Evolutionary conservation across 2,113 vertebrate species (phyloP).

Genomic region (Stigmatopora nigra): DNA sequence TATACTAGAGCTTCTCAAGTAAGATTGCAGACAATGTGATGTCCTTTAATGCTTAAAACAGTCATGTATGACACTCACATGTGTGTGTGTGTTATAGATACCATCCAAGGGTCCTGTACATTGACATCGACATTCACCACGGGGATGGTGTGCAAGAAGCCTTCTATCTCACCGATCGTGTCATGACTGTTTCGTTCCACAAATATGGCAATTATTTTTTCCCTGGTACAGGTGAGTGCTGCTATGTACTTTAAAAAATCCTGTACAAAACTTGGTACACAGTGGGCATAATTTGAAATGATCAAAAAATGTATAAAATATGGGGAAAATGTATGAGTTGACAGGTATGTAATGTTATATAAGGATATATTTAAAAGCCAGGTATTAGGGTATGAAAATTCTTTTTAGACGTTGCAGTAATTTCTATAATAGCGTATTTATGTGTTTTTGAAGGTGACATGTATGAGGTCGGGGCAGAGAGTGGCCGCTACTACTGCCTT

Average conservation of each 20-base stretch:
- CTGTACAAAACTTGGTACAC: too few relatives aligned
- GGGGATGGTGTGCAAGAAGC: conserved; percentile 96
- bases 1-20: conserved; percentile 97
- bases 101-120: conserved; percentile 93
- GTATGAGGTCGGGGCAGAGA: conserved; percentile 97
- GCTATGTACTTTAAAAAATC: too few relatives aligned
- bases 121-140: conserved; percentile 97
- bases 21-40: conserved; percentile 45
- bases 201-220: conserved; percentile 99
- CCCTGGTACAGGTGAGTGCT: conserved; percentile 83
- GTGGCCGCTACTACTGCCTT: conserved; percentile 94
- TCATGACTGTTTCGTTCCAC: conserved; percentile 99
- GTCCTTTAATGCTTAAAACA: too few relatives aligned
- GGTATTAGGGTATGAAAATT: too few relatives aligned
- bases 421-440: not conserved
- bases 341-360: too few relatives aligned
- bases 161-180: conserved; percentile 94
- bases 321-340: too few relatives aligned
- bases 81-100: conserved; percentile 69
- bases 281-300: too few relatives aligned
- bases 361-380: too few relatives aligned
- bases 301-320: too few relatives aligned
- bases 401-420: too few relatives aligned
- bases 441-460: conserved; percentile 80
- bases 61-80: not conserved